phyloP scores from a whole-genome alignment of 2,113 vertebrate genomes.

The Ondatra zibethicus region DNA sequence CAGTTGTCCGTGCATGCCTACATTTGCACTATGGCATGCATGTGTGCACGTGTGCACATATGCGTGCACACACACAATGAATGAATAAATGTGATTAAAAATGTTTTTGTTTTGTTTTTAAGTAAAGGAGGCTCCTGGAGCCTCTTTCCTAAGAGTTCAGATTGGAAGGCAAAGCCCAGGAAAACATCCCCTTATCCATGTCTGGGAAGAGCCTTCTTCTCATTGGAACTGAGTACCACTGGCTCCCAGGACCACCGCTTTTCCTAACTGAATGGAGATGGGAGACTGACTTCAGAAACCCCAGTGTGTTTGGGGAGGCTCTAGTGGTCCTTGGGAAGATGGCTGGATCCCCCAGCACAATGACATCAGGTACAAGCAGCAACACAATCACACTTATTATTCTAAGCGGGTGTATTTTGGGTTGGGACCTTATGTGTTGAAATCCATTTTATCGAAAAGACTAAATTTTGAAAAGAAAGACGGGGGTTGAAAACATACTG shows the following conservation, averaged over 20 bases:
- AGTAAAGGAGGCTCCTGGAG: neutral
- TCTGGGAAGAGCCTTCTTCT: neutral
- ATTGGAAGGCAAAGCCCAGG: neutral
- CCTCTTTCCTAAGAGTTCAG: neutral
- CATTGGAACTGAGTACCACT: too few relatives aligned
- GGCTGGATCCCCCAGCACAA: neutral
- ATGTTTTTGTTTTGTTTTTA: neutral
- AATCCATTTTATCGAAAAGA: slow-evolving; percentile 10
- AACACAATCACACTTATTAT: neutral
- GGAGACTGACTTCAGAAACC: neutral
- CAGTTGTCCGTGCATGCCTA: too few relatives aligned
- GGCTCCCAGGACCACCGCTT: neutral
- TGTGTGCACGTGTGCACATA: accelerated
- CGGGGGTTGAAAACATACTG: neutral
- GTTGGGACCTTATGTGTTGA: neutral
- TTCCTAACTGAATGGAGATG: neutral
- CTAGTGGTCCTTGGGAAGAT: neutral
- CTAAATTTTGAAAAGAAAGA: neutral
- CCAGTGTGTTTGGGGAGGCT: neutral
- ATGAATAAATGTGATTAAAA: neutral
- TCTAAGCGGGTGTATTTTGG: neutral
- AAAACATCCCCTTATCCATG: neutral
- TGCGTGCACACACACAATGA: accelerated
- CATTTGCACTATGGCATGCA: neutral
- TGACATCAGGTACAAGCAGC: neutral